phyloP scores from a whole-genome alignment of 1,140 invertebrate genomes.

The Ganaspis sp. region DNA sequence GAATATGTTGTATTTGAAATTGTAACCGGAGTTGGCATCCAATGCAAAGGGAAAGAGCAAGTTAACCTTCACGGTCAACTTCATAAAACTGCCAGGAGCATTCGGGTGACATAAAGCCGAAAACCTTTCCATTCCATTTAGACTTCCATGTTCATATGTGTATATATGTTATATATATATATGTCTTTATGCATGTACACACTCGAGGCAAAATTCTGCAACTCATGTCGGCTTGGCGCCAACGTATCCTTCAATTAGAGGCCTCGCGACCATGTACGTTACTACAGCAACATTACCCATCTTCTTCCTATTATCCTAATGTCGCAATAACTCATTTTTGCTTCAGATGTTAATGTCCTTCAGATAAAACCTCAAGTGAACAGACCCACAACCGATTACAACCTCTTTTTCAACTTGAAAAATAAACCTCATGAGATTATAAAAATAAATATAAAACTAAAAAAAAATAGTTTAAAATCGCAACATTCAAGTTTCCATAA shows the following conservation, averaged over 20 bases:
- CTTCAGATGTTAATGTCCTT: neutral
- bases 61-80: conserved; percentile 28
- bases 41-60: conserved; percentile 21
- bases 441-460: no score
- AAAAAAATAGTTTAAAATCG: no score
- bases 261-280: neutral
- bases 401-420: neutral
- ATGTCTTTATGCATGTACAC: neutral
- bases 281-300: conserved; percentile 7
- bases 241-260: conserved; percentile 26
- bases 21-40: neutral
- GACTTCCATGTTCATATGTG: neutral
- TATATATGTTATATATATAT: neutral
- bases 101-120: conserved; percentile 24
- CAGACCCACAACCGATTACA: neutral
- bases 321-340: neutral
- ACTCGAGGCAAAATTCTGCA: conserved; percentile 20
- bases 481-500: no score
- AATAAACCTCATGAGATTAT: neutral
- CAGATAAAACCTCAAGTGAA: neutral
- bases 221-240: conserved; percentile 26
- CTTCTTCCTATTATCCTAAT: conserved; percentile 19
- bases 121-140: conserved; percentile 22
- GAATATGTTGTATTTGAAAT: conserved; percentile 1
- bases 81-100: conserved; percentile 29